phyloP scores from a whole-genome alignment of 2,888 invertebrate species.

The Trachelus stipa region DNA sequence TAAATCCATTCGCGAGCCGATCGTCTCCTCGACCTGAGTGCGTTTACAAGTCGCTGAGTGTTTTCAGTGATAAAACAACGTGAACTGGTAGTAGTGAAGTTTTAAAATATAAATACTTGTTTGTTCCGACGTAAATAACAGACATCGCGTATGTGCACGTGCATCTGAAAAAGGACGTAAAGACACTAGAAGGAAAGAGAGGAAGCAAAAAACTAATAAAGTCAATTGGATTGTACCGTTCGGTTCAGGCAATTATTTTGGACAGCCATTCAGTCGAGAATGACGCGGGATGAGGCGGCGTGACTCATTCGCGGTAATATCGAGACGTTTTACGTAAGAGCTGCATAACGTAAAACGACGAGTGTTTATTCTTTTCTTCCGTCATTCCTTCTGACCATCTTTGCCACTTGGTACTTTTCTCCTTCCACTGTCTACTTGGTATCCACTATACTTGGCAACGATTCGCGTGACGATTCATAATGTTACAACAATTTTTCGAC shows the following conservation, averaged over 20 bases:
- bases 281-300: background rate
- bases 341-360: background rate
- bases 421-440: background rate
- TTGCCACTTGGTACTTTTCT: background rate
- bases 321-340: background rate
- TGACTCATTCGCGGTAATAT: background rate
- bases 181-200: background rate
- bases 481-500: constrained; percentile 42
- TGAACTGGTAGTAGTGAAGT: background rate
- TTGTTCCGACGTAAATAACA: background rate
- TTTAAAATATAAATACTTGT: background rate
- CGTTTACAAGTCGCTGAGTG: background rate
- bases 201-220: background rate
- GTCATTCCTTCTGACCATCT: background rate
- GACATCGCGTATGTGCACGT: background rate
- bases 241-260: background rate
- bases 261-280: background rate
- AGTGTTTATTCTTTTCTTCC: background rate
- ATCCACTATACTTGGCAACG: background rate
- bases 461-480: constrained; percentile 14
- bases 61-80: background rate
- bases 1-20: background rate
- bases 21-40: background rate
- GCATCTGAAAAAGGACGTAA: background rate
- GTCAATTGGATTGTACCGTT: background rate